Evolutionary conservation across 2,113 vertebrate species (phyloP).

Genomic region (Notarius quadriscutis): DNA sequence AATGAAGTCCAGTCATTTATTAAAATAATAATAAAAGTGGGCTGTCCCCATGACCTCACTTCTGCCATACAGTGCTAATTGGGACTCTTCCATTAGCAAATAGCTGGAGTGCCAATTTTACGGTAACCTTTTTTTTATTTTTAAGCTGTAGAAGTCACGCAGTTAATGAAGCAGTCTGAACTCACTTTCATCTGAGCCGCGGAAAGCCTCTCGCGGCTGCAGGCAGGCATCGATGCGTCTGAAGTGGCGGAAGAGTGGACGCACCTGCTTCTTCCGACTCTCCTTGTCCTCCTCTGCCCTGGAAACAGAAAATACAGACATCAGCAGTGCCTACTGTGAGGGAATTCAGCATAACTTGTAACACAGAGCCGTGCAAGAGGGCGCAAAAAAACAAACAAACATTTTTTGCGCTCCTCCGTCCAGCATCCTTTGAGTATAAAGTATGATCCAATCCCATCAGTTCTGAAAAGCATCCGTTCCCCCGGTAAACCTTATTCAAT

Average conservation of each 20-base stretch:
- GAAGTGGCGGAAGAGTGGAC: conserved; percentile 93
- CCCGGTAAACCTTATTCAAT: background rate
- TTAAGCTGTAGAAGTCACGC: background rate
- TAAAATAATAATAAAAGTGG: background rate
- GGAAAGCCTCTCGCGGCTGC: conserved; percentile 93
- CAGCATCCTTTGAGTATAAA: background rate
- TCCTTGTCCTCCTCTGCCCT: conserved; percentile 87
- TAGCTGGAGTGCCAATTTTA: background rate
- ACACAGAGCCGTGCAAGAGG: background rate
- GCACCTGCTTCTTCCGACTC: conserved; percentile 87
- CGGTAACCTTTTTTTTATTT: background rate
- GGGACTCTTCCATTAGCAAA: background rate
- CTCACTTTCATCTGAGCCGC: conserved; percentile 94
- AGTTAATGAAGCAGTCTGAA: conserved; percentile 41
- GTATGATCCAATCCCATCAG: background rate
- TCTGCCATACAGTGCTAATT: background rate
- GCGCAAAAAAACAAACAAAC: background rate
- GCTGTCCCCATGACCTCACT: background rate
- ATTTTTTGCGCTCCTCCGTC: too few relatives aligned
- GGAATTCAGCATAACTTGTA: background rate
- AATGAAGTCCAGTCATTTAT: background rate
- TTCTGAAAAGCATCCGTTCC: background rate
- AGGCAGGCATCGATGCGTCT: conserved; percentile 92
- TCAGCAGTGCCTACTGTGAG: background rate
- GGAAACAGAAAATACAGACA: conserved; percentile 5